Base-by-base conservation (phyloP, 2,888 invertebrate species). In the Philhelius pedissequus region DNA sequence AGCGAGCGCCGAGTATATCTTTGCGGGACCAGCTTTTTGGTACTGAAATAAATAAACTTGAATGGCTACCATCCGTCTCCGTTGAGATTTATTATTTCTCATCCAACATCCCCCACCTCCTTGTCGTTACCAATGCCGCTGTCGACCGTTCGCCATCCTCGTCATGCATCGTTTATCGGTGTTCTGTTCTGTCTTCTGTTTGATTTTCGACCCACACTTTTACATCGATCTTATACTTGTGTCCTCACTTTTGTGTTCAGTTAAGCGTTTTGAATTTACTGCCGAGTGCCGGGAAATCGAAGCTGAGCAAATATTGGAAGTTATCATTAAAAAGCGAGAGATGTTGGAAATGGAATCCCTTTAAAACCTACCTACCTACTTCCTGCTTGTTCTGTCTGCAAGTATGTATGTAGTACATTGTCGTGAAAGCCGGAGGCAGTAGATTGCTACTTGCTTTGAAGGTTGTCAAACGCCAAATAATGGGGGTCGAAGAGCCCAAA, bases 221-320 rank as follows among this genome's bases (percentile, higher is more conserved):
- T 38, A 15, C 7, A 8, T 18, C 20, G 13, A 32, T 45, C 32
- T 30, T 18, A 25, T 15, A 15, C 13, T 11, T 32, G 20, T 60
- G 71, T 60, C 38, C 60, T 71, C n/a, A n/a, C 45, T 43, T 32
- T 66, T 66, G 71, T 68, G 73, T 25, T 78, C 64, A 71, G 69
- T 50, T 64, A 43, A 56, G 73, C 68, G 54, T 69, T 73, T 56
- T 62, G 40, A 73, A 54, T 64, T 69, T 69, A 35, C 68, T 77
- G 30, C 62, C 64, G 69, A 74, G 56, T 77, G 30, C 62, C 64
- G 69, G 78, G 56, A 83, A 73, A 83, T 78, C 82, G 78, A 78
- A 83, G 82, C 74, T 78, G 82, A 52, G 60, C 73, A 83, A 83
- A 83, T 83, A 83, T 74, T 83, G 78, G 15, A 78, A 64, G 78